Percentiles rank a stretch among this genome's conserved stretches.
These are phyloP conservation scores for Melipona beecheii DNA, from an alignment of 2,888 invertebrate genomes.

Conservation along the genomic window DNA sequence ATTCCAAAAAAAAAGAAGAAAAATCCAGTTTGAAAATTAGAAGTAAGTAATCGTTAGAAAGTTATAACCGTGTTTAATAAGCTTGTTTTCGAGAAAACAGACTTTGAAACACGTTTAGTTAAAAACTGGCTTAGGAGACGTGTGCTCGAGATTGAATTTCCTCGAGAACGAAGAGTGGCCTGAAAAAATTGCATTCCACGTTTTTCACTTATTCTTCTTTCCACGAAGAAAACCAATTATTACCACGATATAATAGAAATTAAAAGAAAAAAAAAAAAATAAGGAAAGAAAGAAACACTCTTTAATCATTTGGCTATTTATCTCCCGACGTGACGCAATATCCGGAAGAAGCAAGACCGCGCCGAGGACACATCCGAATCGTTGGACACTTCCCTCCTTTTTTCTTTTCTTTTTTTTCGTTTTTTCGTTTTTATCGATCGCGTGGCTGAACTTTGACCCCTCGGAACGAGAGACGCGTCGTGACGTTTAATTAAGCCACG, in stretches of 20 bases:
- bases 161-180: too few species aligned
- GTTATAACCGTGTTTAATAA: too few species aligned
- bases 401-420: too few species aligned
- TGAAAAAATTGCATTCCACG: too few species aligned
- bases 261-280: not conserved
- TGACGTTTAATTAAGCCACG: constrained; percentile 49
- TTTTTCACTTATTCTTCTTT: too few species aligned
- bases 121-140: too few species aligned
- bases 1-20: too few species aligned
- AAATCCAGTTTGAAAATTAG: too few species aligned
- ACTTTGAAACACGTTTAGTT: too few species aligned
- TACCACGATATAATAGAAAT: not conserved
- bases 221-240: not conserved
- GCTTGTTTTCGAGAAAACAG: too few species aligned
- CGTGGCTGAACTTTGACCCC: constrained; percentile 38
- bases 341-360: not conserved
- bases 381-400: not conserved
- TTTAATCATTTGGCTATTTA: not conserved
- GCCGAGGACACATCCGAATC: constrained; percentile 10
- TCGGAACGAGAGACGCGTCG: constrained; percentile 13
- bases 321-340: not conserved
- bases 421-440: constrained; percentile 26
- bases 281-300: not conserved
- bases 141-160: too few species aligned
- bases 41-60: too few species aligned